Base-by-base conservation (phyloP, 2,797 vertebrate genomes). In the Centropyge bicolor region DNA sequence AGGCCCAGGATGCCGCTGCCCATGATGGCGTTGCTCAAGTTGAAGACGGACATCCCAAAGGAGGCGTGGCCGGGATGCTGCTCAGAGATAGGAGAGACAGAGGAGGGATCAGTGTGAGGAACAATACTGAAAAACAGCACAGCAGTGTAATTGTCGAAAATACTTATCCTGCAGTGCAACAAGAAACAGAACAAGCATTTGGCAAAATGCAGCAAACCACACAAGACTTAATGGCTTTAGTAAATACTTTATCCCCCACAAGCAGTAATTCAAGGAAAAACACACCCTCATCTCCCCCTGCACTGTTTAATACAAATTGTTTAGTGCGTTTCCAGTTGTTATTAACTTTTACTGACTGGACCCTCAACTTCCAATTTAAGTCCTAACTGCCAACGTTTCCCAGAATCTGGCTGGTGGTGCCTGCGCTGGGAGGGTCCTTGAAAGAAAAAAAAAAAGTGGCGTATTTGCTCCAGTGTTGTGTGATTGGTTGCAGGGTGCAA, bases 1-100 rank as follows among this genome's bases (percentile, higher is more conserved):
- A 99, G 91, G 49, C 98, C 98, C 78, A 99, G 92, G 87, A 99
- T 99, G 3, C 98, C 98, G 0, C 98, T 99, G 88, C 98, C 98
- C 98, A 99, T 99, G 86, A 99, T 99, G 86, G 98, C 98, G 0
- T 99, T 99, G 84, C 98, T 98, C 92, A 99, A 91, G 88, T 99
- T 99, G 90, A 99, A 99, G 0, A 97, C 96, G 0, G 98, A 99
- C 97, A 99, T 98, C 68, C 98, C 98, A 43, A 99, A 97, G 6
- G 98, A 98, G 8, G 94, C 92, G 76, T 97, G 97, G 67, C 98
- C 98, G 0, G 94, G 96, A 82, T 98, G 97, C 98, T 99, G 93
- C 73, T 80, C 70, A 64, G 17, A 87, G 66, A 90, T 43, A 84
- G 49, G 9, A 55, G 54, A 36, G 13, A 70, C 19, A 0, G 1